These are phyloP conservation scores for Trogon melanurus DNA, from an alignment of 2,113 vertebrate genomes.

Conservation along the genomic window DNA sequence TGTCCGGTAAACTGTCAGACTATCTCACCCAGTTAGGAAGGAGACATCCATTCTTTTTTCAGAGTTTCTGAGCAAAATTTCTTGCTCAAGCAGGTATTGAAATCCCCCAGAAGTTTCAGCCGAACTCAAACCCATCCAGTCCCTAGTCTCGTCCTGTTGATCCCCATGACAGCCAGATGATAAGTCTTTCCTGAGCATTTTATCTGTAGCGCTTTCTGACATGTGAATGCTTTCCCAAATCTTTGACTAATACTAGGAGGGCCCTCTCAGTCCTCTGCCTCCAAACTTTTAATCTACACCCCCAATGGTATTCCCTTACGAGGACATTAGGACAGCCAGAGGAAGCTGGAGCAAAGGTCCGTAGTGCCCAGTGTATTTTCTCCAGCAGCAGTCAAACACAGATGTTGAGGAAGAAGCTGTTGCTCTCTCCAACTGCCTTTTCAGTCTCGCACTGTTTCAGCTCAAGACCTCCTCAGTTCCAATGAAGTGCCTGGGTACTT, in stretches of 20 bases:
- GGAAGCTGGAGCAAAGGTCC: background rate
- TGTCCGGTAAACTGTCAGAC: background rate
- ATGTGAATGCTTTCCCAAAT: background rate
- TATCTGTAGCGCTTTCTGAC: background rate
- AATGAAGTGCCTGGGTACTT: background rate
- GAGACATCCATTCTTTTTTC: background rate
- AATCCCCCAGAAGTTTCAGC: background rate
- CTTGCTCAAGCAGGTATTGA: background rate
- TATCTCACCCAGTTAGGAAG: background rate
- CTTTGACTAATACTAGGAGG: background rate
- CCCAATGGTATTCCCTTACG: background rate
- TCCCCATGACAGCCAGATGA: background rate
- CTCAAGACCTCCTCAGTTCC: background rate
- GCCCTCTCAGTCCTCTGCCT: background rate
- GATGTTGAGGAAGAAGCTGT: background rate
- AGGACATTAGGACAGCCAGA: background rate
- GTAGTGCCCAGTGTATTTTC: background rate
- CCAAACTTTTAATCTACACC: background rate
- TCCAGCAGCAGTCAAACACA: background rate
- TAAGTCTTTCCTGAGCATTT: background rate
- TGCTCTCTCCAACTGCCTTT: background rate
- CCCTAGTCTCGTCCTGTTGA: background rate
- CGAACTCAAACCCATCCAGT: background rate
- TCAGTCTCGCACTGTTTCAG: background rate
- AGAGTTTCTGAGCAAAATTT: background rate